Conservation (phyloP, 2,113 vertebrate species). For the Prionailurus viverrinus region DNA sequence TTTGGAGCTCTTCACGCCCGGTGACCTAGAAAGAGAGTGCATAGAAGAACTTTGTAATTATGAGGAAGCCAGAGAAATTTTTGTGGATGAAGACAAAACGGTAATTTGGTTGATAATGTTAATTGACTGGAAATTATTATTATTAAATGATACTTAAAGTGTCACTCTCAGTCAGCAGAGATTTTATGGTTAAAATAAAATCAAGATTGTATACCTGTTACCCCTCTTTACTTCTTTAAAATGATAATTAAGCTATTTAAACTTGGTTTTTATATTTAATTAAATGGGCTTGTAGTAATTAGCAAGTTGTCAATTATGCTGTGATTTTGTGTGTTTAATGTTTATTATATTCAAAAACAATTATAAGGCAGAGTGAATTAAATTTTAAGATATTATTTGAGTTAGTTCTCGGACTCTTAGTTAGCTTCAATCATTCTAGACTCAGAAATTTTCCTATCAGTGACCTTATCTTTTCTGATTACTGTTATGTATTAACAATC, state of each 20-base stretch:
- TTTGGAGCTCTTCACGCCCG: conserved; percentile 94
- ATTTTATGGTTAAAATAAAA: conserved; percentile 60
- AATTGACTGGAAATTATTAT: neutral
- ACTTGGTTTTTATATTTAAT: conserved; percentile 28
- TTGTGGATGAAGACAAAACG: conserved; percentile 92
- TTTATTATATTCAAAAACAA: conserved; percentile 44
- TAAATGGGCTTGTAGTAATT: conserved; percentile 48
- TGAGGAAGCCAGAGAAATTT: conserved; percentile 96
- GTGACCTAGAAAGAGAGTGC: conserved; percentile 96
- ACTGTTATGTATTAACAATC: neutral
- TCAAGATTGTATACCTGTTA: neutral
- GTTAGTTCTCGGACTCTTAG: neutral
- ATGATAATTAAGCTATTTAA: conserved; percentile 55
- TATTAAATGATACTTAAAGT: conserved; percentile 49
- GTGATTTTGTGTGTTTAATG: conserved; percentile 50
- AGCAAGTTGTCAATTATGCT: neutral
- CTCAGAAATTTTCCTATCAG: conserved; percentile 6
- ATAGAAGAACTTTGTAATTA: conserved; percentile 95
- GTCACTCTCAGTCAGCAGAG: neutral
- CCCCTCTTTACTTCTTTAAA: conserved; percentile 54
- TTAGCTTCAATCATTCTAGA: neutral
- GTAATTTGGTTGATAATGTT: conserved; percentile 84
- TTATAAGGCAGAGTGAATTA: neutral
- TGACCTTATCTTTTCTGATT: conserved; percentile 11
- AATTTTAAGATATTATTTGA: conserved; percentile 15